Evolutionary conservation across 2,888 invertebrate genomes (phyloP), one percentile per base, ranked within the genome.

Genomic region (Sinelater perroti): DNA sequence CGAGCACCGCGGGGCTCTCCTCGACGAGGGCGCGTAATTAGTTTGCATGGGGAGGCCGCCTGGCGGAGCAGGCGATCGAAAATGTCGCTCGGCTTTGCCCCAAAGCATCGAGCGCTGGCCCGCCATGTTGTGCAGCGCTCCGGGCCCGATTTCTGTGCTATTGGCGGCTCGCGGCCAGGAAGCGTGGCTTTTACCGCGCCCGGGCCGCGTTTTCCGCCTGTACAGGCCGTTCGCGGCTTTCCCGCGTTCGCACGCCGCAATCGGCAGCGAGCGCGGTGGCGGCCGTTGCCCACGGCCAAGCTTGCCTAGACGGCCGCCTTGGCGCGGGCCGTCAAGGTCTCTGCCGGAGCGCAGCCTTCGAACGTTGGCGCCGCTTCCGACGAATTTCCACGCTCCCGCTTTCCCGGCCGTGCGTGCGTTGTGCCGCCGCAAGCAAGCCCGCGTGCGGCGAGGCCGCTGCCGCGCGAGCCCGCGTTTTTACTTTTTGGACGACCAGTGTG

Each of bases 51-150:
- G 38, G 53, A 59, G 55, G 24, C 44, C 35, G 47, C 38, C 40
- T 52, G 51, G 47, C 47, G 61, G 44, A 49, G 47, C 52, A 53
- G 49, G 58, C 54, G 62, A 67, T 70, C 66, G 67, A 72, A 74
- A 74, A 69, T 72, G 70, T 68, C 67, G 68, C 66, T 70, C 72
- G 74, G 76, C 77, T 74, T 73, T 70, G 72, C 71, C 71, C 73
- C 74, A 72, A 73, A 74, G 73, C 74, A 70, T 71, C 72, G 67
- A 72, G 71, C 71, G 82, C 84, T 80, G 82, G 81, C 83, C 85
- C 85, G 86, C 86, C 86, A 86, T 86, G 85, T 85, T 85, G 85
- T 84, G 82, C 83, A 83, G 81, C 81, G 82, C 81, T 81, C 82
- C 81, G 80, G 80, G 78, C 80, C 80, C 68, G 68, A 68, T 74